Evolutionary conservation across 1,140 invertebrate species (phyloP), one percentile per base, ranked within the genome.

Genomic region (Panagrolaimus sp.): DNA sequence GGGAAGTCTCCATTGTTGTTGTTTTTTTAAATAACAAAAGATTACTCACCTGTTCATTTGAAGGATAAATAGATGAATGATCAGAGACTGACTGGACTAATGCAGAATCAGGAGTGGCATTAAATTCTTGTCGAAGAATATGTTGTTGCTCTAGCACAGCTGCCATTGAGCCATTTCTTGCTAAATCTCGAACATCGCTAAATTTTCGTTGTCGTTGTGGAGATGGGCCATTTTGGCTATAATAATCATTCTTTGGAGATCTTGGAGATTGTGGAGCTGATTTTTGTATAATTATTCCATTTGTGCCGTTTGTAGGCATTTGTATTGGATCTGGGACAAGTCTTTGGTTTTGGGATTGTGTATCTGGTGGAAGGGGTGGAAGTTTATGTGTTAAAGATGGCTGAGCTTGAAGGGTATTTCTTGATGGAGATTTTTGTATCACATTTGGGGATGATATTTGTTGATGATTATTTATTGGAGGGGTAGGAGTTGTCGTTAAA

Each of bases 91-190:
- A 57, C 13, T 20, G 51, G 20, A 57, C 51, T 20, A 57, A 25
- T 2, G 66, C 71, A 25, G 66, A 71, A 63, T 75, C 72, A 11
- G 76, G 75, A n/a, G 75, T 75, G 16, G 71, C 66, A 27, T 66
- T 78, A 48, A 76, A 76, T 65, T 76, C 74, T 5, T 76, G 67
- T 23, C 73, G 45, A 1, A 76, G 53, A 47, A 76, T 63, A 62
- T 76, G 74, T 46, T 76, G 74, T 57, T 76, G 75, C 63, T 76
- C 75, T 2, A 76, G 47, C 13, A 74, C 47, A 62, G 75, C 63
- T 7, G 74, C 73, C 73, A 74, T 74, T 20, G 67, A 71, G n/a
- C 73, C 73, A 61, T 66, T 74, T 27, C 68, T 16, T 20, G 51
- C 51, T 9, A 57, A 16, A 57, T 57, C 51, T 27, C 51, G 5